Percentiles rank a stretch among this genome's conserved stretches.
Evolutionary conservation across 1,140 invertebrate species (phyloP).

Genomic region (Trichonephila clavata): DNA sequence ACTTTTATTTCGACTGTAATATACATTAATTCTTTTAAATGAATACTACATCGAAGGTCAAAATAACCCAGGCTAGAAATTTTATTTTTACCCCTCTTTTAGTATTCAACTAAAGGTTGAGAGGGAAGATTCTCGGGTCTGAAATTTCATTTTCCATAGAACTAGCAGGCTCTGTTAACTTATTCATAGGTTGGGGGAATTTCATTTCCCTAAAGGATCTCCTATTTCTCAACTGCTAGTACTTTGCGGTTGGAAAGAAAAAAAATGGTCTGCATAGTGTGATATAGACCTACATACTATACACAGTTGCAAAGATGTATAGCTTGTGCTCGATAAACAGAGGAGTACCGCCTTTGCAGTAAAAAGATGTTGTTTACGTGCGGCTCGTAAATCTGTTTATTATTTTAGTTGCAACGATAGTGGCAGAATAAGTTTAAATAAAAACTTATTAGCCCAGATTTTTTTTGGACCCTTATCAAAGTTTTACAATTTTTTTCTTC

Average conservation of each 20-base stretch:
- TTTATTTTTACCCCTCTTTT: neutral
- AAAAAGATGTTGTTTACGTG: neutral
- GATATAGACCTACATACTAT: neutral
- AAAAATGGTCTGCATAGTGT: neutral
- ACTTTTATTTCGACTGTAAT: too few species aligned
- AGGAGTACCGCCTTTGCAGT: neutral
- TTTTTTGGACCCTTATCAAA: too few species aligned
- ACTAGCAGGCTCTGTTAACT: constrained; percentile 42
- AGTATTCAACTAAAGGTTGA: neutral
- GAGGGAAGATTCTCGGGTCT: neutral
- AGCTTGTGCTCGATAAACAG: neutral
- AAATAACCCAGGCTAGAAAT: neutral
- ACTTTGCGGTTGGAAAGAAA: constrained; percentile 42
- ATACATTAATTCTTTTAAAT: too few species aligned
- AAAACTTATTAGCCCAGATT: too few species aligned
- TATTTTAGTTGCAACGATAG: too few species aligned
- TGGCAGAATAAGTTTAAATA: too few species aligned
- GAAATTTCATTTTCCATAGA: constrained; percentile 43
- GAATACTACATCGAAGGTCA: too few species aligned
- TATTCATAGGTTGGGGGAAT: constrained; percentile 50
- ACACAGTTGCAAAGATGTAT: neutral
- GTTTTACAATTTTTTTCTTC: too few species aligned
- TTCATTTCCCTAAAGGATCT: constrained; percentile 10
- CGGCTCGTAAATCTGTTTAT: neutral
- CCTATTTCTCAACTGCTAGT: constrained; percentile 37